Percentiles rank a stretch among this genome's conserved stretches.
Evolutionary conservation across 53 echinoderm and acorn worm genomes (phyloP).

Genomic region (Mesocentrotus franciscanus): DNA sequence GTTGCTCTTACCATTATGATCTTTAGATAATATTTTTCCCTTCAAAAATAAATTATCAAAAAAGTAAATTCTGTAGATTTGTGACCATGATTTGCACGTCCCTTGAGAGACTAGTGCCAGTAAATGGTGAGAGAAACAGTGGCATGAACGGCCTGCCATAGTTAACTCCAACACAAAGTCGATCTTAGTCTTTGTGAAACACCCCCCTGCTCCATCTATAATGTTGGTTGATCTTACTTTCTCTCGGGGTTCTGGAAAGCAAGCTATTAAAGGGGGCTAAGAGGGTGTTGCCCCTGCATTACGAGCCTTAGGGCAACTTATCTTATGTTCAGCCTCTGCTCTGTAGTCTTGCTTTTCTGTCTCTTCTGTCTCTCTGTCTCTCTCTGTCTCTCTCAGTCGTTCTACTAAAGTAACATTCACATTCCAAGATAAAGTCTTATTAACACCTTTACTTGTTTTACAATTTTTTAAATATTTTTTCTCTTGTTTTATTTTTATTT

Average conservation of each 20-base stretch:
- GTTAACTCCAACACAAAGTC: too few relatives aligned
- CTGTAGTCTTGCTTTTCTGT: too few relatives aligned
- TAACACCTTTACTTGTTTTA: background rate
- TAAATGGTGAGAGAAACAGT: too few relatives aligned
- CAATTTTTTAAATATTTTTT: background rate
- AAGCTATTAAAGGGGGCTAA: background rate
- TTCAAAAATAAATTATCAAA: too few relatives aligned
- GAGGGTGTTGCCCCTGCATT: background rate
- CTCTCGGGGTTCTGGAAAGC: background rate
- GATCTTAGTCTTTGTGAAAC: too few relatives aligned
- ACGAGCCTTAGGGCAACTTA: background rate
- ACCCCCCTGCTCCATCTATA: too few relatives aligned
- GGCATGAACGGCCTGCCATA: too few relatives aligned
- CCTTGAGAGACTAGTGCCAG: too few relatives aligned
- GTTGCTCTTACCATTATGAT: too few relatives aligned
- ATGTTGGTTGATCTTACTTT: background rate
- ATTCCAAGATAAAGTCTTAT: background rate
- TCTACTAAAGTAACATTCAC: background rate
- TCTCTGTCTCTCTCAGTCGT: background rate
- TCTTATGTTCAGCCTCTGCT: background rate
- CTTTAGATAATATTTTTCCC: too few relatives aligned
- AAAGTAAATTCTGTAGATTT: too few relatives aligned
- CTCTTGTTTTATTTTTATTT: background rate
- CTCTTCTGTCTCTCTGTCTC: background rate
- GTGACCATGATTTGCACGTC: too few relatives aligned